Base-by-base conservation (phyloP, 2,113 vertebrate species). In the Vicugna pacos region DNA sequence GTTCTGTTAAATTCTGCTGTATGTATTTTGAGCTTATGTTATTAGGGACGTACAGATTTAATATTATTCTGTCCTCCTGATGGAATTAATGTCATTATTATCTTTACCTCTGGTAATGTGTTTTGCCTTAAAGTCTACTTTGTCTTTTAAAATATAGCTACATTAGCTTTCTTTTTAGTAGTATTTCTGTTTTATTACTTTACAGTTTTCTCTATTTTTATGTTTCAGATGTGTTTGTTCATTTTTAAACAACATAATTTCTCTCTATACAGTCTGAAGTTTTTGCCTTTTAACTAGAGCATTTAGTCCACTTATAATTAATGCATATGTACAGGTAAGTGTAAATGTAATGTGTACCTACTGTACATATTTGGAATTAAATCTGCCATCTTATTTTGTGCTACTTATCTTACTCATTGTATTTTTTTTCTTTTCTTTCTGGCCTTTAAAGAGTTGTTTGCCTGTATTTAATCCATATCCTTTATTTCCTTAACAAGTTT, bases 351-450 rank as follows among this genome's bases (percentile, higher is more conserved):
- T 42, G 30, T 14, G 24, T 3, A 26, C 19, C 32, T 89, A 62
- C 62, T 52, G 13, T n/a, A 91, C 22, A 91, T 82, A 73, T 67
- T 83, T 73, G 38, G 28, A 54, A 88, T 83, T 67, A 93, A 91
- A 82, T 58, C 58, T 73, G 13, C 6, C 56, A 14, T n/a, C 56
- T 73, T 85, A 38, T 7, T 72, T 84, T 69, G 6, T 85, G 42
- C 28, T 86, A 50, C 19, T 87, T 70, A 24, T 22, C 20, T 76
- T 42, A 69, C 6, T 52, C 58, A 35, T 58, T 24, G 19, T 69
- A 4, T 75, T 69, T 32, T 82, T 82, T 82, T 30, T 14, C 32
- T 65, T 17, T 70, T 76, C 46, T 91, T 52, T 58, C 60, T 48
- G 24, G 42, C 56, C 30, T 93, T 62, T 38, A 84, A 80, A 88